Percentiles rank a stretch among this genome's conserved stretches.
phyloP scores from a whole-genome alignment of 2,113 vertebrate species.

The Martes martes region DNA sequence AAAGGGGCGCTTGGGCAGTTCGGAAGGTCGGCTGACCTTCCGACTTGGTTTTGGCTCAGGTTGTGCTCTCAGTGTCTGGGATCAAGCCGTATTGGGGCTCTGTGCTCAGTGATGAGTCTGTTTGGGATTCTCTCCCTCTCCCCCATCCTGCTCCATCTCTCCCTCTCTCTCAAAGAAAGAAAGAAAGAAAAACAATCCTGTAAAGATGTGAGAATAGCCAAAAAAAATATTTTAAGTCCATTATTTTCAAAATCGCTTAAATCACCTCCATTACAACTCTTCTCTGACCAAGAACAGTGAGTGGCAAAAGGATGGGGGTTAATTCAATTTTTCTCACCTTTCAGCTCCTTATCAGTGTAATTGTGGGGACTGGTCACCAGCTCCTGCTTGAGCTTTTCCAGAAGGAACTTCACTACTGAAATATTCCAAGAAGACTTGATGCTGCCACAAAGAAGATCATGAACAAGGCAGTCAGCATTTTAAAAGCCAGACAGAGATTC shows the following conservation, averaged over 20 bases:
- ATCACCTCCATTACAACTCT: background rate
- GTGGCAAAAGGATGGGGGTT: background rate
- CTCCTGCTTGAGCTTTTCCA: conserved; percentile 83
- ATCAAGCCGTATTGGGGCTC: background rate
- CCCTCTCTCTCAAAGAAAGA: background rate
- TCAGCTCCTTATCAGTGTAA: conserved; percentile 83
- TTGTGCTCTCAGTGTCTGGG: background rate
- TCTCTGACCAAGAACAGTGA: background rate
- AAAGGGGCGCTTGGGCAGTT: background rate
- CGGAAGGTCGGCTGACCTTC: background rate
- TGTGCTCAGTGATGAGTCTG: background rate
- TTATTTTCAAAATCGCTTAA: conserved; percentile 30
- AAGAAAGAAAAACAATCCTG: background rate
- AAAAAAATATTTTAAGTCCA: background rate
- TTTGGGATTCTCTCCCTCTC: background rate
- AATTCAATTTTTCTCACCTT: conserved; percentile 72
- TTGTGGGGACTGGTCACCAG: conserved; percentile 77
- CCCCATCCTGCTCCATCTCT: background rate
- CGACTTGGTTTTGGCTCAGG: background rate
- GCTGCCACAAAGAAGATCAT: conserved; percentile 59
- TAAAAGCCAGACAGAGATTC: background rate
- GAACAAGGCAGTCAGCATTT: background rate
- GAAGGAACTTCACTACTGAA: conserved; percentile 82
- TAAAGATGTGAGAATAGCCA: background rate
- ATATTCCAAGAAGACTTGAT: conserved; percentile 85